Evolutionary conservation across 1,140 invertebrate species (phyloP), one percentile per base, ranked within the genome.

Genomic region (Bicyclus anynana): DNA sequence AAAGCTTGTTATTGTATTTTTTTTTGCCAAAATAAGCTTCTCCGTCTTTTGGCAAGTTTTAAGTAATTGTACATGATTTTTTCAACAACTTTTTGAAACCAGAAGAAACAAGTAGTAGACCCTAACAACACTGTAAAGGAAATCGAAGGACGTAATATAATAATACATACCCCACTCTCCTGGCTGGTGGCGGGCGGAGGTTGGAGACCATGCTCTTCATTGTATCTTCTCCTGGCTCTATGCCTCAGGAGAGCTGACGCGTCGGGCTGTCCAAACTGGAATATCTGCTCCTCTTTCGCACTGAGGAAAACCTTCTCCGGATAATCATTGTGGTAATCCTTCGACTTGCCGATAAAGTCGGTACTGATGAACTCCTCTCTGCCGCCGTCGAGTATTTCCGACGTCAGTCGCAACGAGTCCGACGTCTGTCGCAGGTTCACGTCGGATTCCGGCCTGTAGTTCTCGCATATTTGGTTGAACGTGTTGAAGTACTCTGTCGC

Each of bases 161-260:
- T n/a, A n/a, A n/a, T n/a, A 80, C 84, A 85, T 56, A 86, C 84
- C 84, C 83, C 84, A 56, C 83, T 86, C 65, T 87, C 83, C 59
- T 87, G 84, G 38, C 83, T 86, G 44, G 80, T 84, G 16, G 71
- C 74, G 0, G 75, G 57, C 10, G 79, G 82, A 10, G 71, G 74
- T 56, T 72, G 74, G 12, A 84, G 53, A n/a, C 84, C 84, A 17
- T 76, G 72, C 63, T 84, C 81, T 65, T 86, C 81, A 46, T 84
- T 74, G 51, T 69, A 84, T 51, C 84, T 68, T 57, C 84, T 65
- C 42, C 80, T 63, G 17, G 84, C 81, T 6, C 84, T 52, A 38
- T 84, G 80, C 59, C 81, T 65, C 52, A 86, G 56, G 62, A 88
- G 20, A 21, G 81, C 84, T 0, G 81, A 79, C 20, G 84, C 83